Percentiles rank a stretch among this genome's conserved stretches.
Evolutionary conservation across 2,888 invertebrate genomes (phyloP).

Genomic region (Altica lythri): DNA sequence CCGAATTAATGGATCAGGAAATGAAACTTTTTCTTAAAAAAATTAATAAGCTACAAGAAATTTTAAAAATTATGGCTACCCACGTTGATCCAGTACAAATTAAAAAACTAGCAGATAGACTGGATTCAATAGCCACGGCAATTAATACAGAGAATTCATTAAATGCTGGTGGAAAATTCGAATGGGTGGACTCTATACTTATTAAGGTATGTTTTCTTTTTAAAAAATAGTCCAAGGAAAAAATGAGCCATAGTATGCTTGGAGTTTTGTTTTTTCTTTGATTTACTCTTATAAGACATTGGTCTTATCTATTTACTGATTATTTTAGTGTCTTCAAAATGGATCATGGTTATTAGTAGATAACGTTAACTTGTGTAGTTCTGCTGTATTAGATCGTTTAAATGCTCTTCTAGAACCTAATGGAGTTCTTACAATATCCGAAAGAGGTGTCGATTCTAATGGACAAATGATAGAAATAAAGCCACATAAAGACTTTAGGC

Average conservation of each 20-base stretch:
- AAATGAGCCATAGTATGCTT: too few relatives aligned
- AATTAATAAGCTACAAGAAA: slow-evolving; percentile 49
- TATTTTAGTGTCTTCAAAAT: slow-evolving; percentile 69
- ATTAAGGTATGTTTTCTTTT: slow-evolving; percentile 77
- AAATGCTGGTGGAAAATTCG: slow-evolving; percentile 87
- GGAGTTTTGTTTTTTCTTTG: too few relatives aligned
- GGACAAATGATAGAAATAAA: slow-evolving; percentile 73
- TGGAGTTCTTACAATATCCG: slow-evolving; percentile 87
- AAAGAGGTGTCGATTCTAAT: slow-evolving; percentile 79
- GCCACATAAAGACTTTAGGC: slow-evolving; percentile 89
- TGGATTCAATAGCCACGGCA: slow-evolving; percentile 46
- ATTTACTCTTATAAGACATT: too few relatives aligned
- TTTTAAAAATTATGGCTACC: slow-evolving; percentile 23
- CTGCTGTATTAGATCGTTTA: slow-evolving; percentile 94
- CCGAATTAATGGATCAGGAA: slow-evolving; percentile 55
- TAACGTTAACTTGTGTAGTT: slow-evolving; percentile 94
- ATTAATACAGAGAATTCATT: slow-evolving; percentile 65
- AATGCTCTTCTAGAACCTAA: slow-evolving; percentile 94
- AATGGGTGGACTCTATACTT: slow-evolving; percentile 89
- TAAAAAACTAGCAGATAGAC: slow-evolving; percentile 49
- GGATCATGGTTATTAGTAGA: slow-evolving; percentile 87
- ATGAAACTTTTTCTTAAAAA: slow-evolving; percentile 57
- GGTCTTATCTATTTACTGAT: too few relatives aligned
- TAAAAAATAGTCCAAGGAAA: too few relatives aligned
- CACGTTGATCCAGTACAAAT: slow-evolving; percentile 48